Evolutionary conservation across 1,140 invertebrate species (phyloP).

Genomic region (Trialeurodes vaporariorum): DNA sequence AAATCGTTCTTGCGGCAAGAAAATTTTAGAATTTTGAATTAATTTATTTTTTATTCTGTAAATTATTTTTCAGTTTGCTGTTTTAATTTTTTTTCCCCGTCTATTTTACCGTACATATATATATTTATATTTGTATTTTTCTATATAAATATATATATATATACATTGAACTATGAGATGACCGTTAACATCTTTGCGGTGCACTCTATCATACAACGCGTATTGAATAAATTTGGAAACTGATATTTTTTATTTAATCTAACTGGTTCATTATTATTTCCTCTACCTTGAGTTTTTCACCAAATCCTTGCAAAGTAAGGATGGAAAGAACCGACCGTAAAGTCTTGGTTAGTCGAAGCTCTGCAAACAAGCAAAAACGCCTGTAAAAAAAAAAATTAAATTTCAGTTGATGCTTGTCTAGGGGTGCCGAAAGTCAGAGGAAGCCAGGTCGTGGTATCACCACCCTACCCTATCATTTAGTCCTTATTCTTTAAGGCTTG

Average conservation of each 20-base stretch:
- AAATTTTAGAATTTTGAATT: neutral
- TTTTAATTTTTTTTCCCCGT: slow-evolving; percentile 1
- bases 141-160: neutral
- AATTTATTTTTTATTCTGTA: neutral
- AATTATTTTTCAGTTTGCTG: neutral
- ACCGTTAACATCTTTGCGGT: neutral
- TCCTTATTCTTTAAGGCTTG: too few species aligned
- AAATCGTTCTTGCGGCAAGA: neutral
- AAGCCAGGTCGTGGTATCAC: too few species aligned
- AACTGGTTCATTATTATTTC: neutral
- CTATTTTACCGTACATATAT: too few species aligned
- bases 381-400: too few species aligned
- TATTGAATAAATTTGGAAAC: neutral
- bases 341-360: too few species aligned
- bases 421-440: too few species aligned
- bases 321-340: too few species aligned
- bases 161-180: neutral
- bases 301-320: too few species aligned
- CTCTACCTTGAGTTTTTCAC: too few species aligned
- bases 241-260: neutral
- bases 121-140: neutral
- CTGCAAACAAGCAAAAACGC: too few species aligned
- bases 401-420: too few species aligned
- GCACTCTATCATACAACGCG: neutral
- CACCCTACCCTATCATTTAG: too few species aligned